phyloP scores from a whole-genome alignment of 2,888 invertebrate species.

The Folsomia candida region DNA sequence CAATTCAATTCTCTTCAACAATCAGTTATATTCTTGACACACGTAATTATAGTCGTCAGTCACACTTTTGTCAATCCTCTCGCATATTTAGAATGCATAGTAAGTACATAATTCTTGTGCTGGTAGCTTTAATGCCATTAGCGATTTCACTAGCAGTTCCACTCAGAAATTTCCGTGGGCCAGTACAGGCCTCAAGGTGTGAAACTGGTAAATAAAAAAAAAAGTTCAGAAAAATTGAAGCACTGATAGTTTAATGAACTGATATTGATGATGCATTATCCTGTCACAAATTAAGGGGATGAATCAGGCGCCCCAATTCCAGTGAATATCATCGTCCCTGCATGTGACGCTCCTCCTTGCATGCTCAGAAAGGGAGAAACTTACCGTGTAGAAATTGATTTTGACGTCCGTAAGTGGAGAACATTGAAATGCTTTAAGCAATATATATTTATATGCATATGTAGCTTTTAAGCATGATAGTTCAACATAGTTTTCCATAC shows the following conservation, averaged over 20 bases:
- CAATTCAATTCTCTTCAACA: too few relatives aligned
- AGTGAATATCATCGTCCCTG: constrained; percentile 22
- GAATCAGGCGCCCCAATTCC: constrained; percentile 1
- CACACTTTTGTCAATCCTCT: too few relatives aligned
- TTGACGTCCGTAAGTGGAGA: constrained; percentile 22
- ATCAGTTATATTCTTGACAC: too few relatives aligned
- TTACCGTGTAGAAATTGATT: constrained; percentile 33
- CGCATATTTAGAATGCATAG: too few relatives aligned
- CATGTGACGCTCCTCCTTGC: constrained; percentile 30
- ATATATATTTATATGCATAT: not conserved
- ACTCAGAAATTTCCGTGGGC: not conserved
- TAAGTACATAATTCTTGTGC: not conserved
- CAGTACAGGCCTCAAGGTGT: not conserved
- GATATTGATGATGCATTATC: too few relatives aligned
- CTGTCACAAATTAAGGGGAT: not conserved
- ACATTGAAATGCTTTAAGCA: not conserved
- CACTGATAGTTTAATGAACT: not conserved
- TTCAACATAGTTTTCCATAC: not conserved
- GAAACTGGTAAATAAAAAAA: not conserved
- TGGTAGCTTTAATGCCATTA: not conserved
- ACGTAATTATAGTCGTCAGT: too few relatives aligned
- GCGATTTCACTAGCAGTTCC: not conserved
- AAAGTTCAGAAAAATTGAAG: not conserved
- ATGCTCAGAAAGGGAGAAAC: constrained; percentile 22
- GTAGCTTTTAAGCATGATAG: too few relatives aligned